Base-by-base conservation (phyloP, 2,888 invertebrate genomes). In the Clistopyga incitator region DNA sequence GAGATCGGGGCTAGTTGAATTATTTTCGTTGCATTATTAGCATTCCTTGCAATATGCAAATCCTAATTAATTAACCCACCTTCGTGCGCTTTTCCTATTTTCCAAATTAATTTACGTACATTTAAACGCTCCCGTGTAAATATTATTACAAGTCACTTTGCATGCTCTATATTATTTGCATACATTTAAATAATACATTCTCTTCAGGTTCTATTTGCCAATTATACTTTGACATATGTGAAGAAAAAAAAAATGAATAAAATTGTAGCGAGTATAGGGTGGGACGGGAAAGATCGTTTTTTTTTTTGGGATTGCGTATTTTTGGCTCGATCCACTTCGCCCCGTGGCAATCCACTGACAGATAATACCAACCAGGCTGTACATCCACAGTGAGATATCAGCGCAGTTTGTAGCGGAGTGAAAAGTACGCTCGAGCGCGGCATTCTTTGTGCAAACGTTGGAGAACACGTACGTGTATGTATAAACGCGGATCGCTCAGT, bases 371-470 rank as follows among this genome's bases (percentile, higher is more conserved):
- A 42, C 25, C 52, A 54, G 10, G 64, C 18, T 38, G 67, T 42
- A 70, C 65, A 70, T 81, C 45, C 56, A 34, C 56, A 61, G 59
- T 54, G 50, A 23, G 64, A 52, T 71, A 71, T 71, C 71, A 34
- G 61, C 42, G 65, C 65, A 72, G 61, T 65, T 72, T 47, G 65
- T 67, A 67, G 20, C 76, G 45, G 71, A 67, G 71, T 65, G 29
- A 83, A 83, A 79, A 79, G 65, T 83, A 84, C 77, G 56, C 68
- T 76, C 47, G 78, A 77, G 56, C 67, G 77, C 65, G 52, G 61
- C 72, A 84, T 82, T 85, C 82, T 85, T 85, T 79, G 65, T 80
- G 68, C 68, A 65, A 52, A 82, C 70, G 50, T 29, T 25, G 56
- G 18, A 56, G 70, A n/a, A n/a, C n/a, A n/a, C n/a, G n/a, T n/a